phyloP scores from a whole-genome alignment of 2,797 vertebrate genomes.

The Bradypus variegatus region DNA sequence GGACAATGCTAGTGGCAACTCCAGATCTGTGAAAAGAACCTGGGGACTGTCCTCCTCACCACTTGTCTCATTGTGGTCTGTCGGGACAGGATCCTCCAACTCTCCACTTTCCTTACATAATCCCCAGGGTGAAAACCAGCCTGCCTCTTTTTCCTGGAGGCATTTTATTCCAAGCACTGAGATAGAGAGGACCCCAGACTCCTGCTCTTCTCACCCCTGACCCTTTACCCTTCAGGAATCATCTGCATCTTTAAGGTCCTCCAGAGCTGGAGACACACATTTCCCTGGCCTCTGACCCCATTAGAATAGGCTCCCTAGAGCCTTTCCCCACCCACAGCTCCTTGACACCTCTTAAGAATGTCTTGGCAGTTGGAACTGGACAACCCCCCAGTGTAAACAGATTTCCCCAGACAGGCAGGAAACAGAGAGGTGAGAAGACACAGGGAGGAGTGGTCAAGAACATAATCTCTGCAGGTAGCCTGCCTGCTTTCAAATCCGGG shows the following conservation, averaged over 20 bases:
- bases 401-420: background rate
- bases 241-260: background rate
- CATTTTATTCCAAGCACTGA: background rate
- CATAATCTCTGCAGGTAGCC: background rate
- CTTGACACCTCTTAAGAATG: background rate
- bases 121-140: background rate
- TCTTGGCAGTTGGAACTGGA: background rate
- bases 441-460: no score
- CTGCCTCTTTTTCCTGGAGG: background rate
- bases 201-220: background rate
- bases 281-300: background rate
- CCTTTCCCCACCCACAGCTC: background rate
- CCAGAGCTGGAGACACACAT: background rate
- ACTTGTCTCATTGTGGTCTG: rapidly evolving
- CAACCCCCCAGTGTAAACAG: background rate
- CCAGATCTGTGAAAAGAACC: background rate
- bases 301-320: background rate
- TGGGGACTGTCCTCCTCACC: background rate
- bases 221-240: background rate
- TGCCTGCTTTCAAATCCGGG: background rate
- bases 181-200: background rate
- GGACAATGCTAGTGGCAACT: rapidly evolving
- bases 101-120: no score
- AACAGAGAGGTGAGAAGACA: no score
- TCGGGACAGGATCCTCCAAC: background rate